These are phyloP conservation scores for Kradibia gibbosae DNA, from an alignment of 1,140 invertebrate genomes.

Conservation along the genomic window DNA sequence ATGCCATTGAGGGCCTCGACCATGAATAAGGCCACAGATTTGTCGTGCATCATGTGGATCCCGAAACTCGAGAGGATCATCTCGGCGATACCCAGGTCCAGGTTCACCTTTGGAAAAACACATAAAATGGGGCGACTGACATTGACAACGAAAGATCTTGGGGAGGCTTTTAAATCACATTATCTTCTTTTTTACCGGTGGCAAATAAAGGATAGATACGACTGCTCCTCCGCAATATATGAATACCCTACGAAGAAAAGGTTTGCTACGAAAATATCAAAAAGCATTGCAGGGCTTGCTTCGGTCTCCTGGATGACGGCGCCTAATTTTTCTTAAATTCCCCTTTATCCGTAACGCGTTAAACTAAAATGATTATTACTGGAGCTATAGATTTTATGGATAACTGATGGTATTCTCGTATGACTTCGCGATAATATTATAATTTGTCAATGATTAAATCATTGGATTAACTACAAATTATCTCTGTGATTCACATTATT, in stretches of 20 bases:
- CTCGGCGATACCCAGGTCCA: conserved; percentile 15
- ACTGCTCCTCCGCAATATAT: no score
- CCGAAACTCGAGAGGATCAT: conserved; percentile 45
- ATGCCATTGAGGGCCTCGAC: conserved; percentile 30
- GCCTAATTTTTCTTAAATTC: neutral
- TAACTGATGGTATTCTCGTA: neutral
- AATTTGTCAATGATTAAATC: no score
- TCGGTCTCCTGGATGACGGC: neutral
- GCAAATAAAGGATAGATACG: conserved; percentile 15
- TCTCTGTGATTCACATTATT: no score
- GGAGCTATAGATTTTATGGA: neutral
- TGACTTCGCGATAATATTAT: neutral
- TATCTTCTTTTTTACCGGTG: conserved; percentile 14
- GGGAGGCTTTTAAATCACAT: conserved; percentile 45
- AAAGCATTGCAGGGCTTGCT: neutral
- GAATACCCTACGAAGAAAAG: neutral
- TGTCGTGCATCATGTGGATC: neutral
- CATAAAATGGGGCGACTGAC: neutral
- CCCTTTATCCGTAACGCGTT: neutral
- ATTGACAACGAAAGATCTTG: neutral
- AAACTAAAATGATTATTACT: conserved; percentile 22
- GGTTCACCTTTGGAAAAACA: neutral
- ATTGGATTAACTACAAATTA: no score
- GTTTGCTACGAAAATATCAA: conserved; percentile 38
- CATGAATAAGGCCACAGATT: neutral